Percentiles rank a stretch among this genome's conserved stretches.
Evolutionary conservation across 2,888 invertebrate species (phyloP).

Genomic region (Eucriotettix oculatus): DNA sequence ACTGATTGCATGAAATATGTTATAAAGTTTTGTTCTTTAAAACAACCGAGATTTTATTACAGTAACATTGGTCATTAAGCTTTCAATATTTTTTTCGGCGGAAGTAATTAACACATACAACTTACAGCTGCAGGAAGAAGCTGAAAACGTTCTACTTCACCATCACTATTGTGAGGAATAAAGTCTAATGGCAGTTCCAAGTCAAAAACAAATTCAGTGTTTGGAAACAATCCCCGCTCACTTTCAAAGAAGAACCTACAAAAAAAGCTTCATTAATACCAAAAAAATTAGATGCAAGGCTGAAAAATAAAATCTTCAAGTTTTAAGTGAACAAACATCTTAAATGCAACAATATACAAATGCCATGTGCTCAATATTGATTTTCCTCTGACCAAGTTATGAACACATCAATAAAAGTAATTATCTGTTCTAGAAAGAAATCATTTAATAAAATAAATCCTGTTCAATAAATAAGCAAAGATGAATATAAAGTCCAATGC

Average conservation of each 20-base stretch:
- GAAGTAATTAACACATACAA: not conserved
- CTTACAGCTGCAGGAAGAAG: conserved; percentile 61
- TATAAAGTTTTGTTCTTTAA: too few species aligned
- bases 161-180: conserved; percentile 81
- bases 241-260: conserved; percentile 78
- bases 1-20: too few species aligned
- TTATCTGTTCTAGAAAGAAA: too few species aligned
- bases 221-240: conserved; percentile 82
- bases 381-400: too few species aligned
- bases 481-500: too few species aligned
- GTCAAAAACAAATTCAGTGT: conserved; percentile 88
- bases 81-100: not conserved
- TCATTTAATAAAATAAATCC: too few species aligned
- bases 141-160: conserved; percentile 86
- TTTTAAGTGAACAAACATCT: not conserved
- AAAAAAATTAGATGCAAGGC: not conserved
- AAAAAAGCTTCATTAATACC: not conserved
- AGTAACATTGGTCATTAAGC: too few species aligned
- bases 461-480: too few species aligned
- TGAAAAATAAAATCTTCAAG: not conserved
- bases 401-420: too few species aligned
- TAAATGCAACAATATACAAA: too few species aligned
- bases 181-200: conserved; percentile 81
- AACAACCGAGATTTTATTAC: too few species aligned
- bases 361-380: too few species aligned